phyloP scores from a whole-genome alignment of 2,888 invertebrate species.

The Pandemis cinnamomeana region DNA sequence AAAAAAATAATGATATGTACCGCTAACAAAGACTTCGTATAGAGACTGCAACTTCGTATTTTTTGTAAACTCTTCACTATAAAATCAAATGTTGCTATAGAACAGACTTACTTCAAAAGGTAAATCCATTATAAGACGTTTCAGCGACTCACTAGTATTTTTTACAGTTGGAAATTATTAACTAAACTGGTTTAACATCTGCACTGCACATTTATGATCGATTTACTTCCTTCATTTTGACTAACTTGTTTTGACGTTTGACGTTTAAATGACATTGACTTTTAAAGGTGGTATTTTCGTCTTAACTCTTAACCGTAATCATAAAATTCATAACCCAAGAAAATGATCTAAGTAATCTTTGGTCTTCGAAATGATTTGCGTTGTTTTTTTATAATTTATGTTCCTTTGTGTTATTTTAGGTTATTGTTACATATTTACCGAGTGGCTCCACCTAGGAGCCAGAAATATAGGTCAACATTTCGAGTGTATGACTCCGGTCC shows the following conservation, averaged over 20 bases:
- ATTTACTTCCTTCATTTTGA: constrained; percentile 39
- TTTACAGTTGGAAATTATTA: background rate
- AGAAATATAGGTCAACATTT: too few relatives aligned
- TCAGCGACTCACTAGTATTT: constrained; percentile 17
- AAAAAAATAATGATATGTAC: constrained; percentile 59
- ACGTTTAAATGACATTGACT: constrained; percentile 37
- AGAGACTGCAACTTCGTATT: background rate
- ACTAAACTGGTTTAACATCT: constrained; percentile 21
- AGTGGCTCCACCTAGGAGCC: too few relatives aligned
- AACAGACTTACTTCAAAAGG: constrained; percentile 68
- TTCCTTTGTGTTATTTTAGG: too few relatives aligned
- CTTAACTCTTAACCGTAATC: background rate
- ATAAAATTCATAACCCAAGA: too few relatives aligned
- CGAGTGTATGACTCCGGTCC: too few relatives aligned
- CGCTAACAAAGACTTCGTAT: constrained; percentile 62
- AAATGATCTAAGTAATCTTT: too few relatives aligned
- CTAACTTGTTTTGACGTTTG: constrained; percentile 38
- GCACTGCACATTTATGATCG: constrained; percentile 31
- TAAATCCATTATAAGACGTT: constrained; percentile 61
- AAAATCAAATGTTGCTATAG: background rate
- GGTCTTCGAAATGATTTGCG: too few relatives aligned
- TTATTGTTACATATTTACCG: too few relatives aligned
- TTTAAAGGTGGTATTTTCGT: constrained; percentile 28
- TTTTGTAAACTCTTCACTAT: background rate
- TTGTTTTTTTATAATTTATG: too few relatives aligned